Percentiles rank a stretch among this genome's conserved stretches.
These are phyloP conservation scores for Mesocricetus auratus DNA, from an alignment of 2,113 vertebrate species.

Conservation along the genomic window DNA sequence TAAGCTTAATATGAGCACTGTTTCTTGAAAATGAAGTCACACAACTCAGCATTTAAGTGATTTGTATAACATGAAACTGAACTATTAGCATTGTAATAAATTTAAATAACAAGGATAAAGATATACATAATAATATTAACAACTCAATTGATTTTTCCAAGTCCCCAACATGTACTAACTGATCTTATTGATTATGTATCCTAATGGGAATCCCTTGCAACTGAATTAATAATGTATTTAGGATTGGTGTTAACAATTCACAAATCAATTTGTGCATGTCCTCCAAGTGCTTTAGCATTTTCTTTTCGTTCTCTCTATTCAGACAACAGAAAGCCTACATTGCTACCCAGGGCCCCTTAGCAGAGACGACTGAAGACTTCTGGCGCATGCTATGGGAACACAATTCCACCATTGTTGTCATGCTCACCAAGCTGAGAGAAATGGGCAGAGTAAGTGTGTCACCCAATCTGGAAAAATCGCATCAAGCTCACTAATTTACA, in stretches of 20 bases:
- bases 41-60: constrained; percentile 76
- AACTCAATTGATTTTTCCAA: constrained; percentile 77
- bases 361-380: constrained; percentile 99
- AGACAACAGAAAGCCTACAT: constrained; percentile 99
- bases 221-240: constrained; percentile 64
- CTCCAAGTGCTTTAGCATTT: constrained; percentile 42
- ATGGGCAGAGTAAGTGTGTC: constrained; percentile 95
- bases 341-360: constrained; percentile 97
- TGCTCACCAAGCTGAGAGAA: constrained; percentile 99
- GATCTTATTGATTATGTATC: constrained; percentile 73
- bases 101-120: constrained; percentile 83
- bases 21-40: constrained; percentile 80
- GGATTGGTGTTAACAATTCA: constrained; percentile 71
- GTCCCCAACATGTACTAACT: constrained; percentile 74
- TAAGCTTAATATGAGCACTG: constrained; percentile 80
- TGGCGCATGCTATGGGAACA: constrained; percentile 99
- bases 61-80: constrained; percentile 82
- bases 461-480: constrained; percentile 10
- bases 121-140: constrained; percentile 83
- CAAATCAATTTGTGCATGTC: constrained; percentile 21
- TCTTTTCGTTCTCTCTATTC: constrained; percentile 65
- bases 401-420: constrained; percentile 99
- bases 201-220: constrained; percentile 72
- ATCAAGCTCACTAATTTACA: background rate
- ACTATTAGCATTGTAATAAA: constrained; percentile 82